Evolutionary conservation across 2,888 invertebrate genomes (phyloP).

Genomic region (Sesia bembeciformis): DNA sequence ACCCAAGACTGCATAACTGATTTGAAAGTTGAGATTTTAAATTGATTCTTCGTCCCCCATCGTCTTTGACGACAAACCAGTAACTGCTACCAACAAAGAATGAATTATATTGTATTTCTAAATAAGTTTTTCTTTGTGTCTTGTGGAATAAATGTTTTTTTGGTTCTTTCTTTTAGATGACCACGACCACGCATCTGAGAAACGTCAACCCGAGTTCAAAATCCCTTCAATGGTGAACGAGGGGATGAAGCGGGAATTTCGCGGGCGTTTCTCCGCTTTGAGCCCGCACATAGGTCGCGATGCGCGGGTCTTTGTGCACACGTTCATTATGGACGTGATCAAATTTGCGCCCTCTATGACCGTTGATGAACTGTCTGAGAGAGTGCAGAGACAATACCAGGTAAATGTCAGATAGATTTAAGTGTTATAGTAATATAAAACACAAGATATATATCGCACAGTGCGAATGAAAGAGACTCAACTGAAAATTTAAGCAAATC

Average conservation of each 20-base stretch:
- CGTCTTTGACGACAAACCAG: too few relatives aligned
- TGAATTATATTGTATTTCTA: too few relatives aligned
- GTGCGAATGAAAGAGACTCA: too few relatives aligned
- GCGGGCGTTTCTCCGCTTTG: slow-evolving; percentile 54
- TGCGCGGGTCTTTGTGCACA: slow-evolving; percentile 79
- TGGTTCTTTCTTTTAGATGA: slow-evolving; percentile 28
- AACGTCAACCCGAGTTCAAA: slow-evolving; percentile 45
- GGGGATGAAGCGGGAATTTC: slow-evolving; percentile 59
- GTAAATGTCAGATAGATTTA: slow-evolving; percentile 22
- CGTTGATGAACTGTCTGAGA: slow-evolving; percentile 91
- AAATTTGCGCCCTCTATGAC: slow-evolving; percentile 74
- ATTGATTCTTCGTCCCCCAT: too few relatives aligned
- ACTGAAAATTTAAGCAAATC: too few relatives aligned
- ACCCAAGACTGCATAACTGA: too few relatives aligned
- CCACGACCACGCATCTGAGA: slow-evolving; percentile 39
- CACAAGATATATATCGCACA: too few relatives aligned
- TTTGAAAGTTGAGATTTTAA: too few relatives aligned
- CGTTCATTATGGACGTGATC: slow-evolving; percentile 78
- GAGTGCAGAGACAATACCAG: slow-evolving; percentile 93
- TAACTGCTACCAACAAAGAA: too few relatives aligned
- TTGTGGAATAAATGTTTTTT: too few relatives aligned
- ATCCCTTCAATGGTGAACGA: slow-evolving; percentile 50
- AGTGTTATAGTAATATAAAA: neutral
- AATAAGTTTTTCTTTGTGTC: too few relatives aligned
- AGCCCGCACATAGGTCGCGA: slow-evolving; percentile 69